Conservation (phyloP, 1,140 invertebrate species). For the Calycopis cecrops region DNA sequence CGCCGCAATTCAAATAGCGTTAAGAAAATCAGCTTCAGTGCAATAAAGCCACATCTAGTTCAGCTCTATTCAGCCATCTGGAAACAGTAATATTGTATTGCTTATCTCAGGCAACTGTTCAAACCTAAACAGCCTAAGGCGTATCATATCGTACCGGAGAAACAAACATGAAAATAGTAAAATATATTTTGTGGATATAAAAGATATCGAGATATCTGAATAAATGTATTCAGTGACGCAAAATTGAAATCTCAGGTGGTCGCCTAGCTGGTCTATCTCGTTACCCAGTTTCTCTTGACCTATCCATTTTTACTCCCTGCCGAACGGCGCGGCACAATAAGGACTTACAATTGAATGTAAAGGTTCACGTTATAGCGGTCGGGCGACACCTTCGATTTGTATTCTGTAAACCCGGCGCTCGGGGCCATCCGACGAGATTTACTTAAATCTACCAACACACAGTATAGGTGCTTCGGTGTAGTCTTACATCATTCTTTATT, state of each 20-base stretch:
- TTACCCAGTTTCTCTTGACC: slow-evolving; percentile 1
- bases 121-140: too few species aligned
- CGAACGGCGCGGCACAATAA: not conserved
- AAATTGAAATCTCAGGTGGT: slow-evolving; percentile 21
- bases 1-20: too few species aligned
- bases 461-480: not conserved
- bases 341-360: slow-evolving; percentile 11
- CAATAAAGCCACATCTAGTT: too few species aligned
- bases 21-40: too few species aligned
- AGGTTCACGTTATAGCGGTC: slow-evolving; percentile 8
- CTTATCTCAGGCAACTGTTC: too few species aligned
- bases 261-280: slow-evolving; percentile 14
- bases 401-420: slow-evolving; percentile 13
- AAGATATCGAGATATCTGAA: slow-evolving; percentile 16
- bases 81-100: too few species aligned
- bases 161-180: not conserved
- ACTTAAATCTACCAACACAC: slow-evolving; percentile 9
- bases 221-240: slow-evolving; percentile 16
- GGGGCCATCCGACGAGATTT: slow-evolving; percentile 15
- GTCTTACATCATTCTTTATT: too few species aligned
- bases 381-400: slow-evolving; percentile 11
- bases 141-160: not conserved
- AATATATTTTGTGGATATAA: slow-evolving; percentile 12
- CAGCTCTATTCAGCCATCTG: too few species aligned
- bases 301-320: not conserved